Conservation (phyloP, 2,113 vertebrate species). For the Spilogale gracilis region DNA sequence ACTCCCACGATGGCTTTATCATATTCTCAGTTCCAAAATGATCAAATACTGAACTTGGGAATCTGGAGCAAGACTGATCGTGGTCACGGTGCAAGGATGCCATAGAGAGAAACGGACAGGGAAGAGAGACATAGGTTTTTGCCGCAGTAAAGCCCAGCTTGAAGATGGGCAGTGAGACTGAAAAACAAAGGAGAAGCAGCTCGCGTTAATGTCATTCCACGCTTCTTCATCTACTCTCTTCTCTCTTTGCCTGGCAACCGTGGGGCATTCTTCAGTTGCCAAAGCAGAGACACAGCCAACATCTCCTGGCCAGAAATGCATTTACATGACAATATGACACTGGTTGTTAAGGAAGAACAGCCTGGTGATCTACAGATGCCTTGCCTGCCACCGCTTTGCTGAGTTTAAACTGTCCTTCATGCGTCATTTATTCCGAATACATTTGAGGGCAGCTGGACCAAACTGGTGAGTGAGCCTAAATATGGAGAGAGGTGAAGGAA, state of each 20-base stretch:
- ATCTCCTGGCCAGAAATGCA: background rate
- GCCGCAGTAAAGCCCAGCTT: background rate
- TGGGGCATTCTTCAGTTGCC: background rate
- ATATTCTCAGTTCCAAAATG: background rate
- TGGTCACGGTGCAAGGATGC: background rate
- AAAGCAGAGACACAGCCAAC: background rate
- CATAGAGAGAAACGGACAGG: background rate
- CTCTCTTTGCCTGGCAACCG: background rate
- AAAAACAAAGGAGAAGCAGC: background rate
- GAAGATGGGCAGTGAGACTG: background rate
- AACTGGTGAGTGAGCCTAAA: slow-evolving; percentile 68
- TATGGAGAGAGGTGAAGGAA: slow-evolving; percentile 60
- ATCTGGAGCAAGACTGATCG: background rate
- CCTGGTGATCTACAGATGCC: background rate
- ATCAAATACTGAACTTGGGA: background rate
- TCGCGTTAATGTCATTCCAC: background rate
- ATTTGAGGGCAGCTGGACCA: slow-evolving; percentile 60
- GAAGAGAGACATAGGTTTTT: background rate
- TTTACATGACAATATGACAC: slow-evolving; percentile 46
- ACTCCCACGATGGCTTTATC: background rate
- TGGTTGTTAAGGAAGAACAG: slow-evolving; percentile 44
- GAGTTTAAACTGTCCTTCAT: slow-evolving; percentile 73
- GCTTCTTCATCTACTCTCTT: background rate
- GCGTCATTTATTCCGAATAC: slow-evolving; percentile 78
- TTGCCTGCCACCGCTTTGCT: slow-evolving; percentile 56